Evolutionary conservation across 2,113 vertebrate species (phyloP).

Genomic region (Melanostigma gelatinosum): DNA sequence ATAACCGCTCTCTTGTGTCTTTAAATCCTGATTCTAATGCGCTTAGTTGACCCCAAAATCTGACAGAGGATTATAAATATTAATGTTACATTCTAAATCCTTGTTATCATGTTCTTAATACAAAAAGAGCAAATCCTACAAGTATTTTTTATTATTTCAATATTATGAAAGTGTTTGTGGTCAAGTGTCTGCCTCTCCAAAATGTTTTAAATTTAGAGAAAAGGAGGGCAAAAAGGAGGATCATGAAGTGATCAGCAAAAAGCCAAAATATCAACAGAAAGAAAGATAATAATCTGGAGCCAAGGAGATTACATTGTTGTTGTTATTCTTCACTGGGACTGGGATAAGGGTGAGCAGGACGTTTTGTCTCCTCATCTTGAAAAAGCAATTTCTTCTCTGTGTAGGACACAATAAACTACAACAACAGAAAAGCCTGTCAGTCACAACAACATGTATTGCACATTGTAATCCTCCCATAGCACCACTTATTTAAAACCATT

Average conservation of each 20-base stretch:
- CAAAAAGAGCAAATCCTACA: constrained; percentile 57
- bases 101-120: constrained; percentile 57
- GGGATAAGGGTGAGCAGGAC: constrained; percentile 34
- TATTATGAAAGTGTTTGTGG: constrained; percentile 62
- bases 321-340: constrained; percentile 44
- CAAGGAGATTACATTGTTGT: constrained; percentile 72
- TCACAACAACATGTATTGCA: constrained; percentile 74
- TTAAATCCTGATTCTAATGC: constrained; percentile 53
- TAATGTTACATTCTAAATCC: constrained; percentile 58
- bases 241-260: constrained; percentile 66
- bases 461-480: constrained; percentile 77
- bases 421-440: constrained; percentile 44
- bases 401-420: constrained; percentile 51
- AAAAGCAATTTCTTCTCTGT: constrained; percentile 60
- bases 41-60: constrained; percentile 40
- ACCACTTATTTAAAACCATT: constrained; percentile 50
- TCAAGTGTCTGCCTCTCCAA: constrained; percentile 27
- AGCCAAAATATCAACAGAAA: constrained; percentile 65
- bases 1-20: constrained; percentile 51
- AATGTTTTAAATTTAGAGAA: constrained; percentile 47
- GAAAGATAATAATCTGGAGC: constrained; percentile 63
- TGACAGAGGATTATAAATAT: constrained; percentile 60
- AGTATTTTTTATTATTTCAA: constrained; percentile 59
- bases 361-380: constrained; percentile 57
- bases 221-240: constrained; percentile 38